Percentiles rank a stretch among this genome's conserved stretches.
phyloP scores from a whole-genome alignment of 2,113 vertebrate species.

The Cryptomyrus ogoouensis region DNA sequence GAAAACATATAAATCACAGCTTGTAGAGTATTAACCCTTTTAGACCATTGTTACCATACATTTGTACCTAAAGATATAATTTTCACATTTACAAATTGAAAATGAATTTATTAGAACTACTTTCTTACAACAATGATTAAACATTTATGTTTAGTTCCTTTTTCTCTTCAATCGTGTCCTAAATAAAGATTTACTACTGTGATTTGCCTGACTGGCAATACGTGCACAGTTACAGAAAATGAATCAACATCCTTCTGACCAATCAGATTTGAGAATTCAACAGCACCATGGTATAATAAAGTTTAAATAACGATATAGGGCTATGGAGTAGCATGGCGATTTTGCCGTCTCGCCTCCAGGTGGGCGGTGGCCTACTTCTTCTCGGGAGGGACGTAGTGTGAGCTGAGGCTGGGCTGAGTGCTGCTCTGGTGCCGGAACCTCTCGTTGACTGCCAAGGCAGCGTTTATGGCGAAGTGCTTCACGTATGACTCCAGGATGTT shows the following conservation, averaged over 20 bases:
- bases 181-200: background rate
- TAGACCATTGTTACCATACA: background rate
- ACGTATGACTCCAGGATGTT: constrained; percentile 96
- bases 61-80: background rate
- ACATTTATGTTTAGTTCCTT: background rate
- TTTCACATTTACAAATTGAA: background rate
- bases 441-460: constrained; percentile 90
- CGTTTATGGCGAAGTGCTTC: constrained; percentile 96
- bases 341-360: background rate
- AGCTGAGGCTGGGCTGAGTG: constrained; percentile 70
- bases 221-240: background rate
- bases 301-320: background rate
- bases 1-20: background rate
- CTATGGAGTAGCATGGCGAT: background rate
- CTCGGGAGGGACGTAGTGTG: constrained; percentile 79
- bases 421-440: constrained; percentile 79
- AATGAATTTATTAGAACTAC: background rate
- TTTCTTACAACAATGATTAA: background rate
- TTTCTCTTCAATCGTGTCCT: background rate
- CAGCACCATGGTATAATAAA: background rate
- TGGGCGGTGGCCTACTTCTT: constrained; percentile 64
- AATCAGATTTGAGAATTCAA: background rate
- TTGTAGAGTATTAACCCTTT: background rate
- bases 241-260: background rate
- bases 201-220: background rate